phyloP scores from a whole-genome alignment of 2,113 vertebrate genomes.

The Austrofundulus limnaeus region DNA sequence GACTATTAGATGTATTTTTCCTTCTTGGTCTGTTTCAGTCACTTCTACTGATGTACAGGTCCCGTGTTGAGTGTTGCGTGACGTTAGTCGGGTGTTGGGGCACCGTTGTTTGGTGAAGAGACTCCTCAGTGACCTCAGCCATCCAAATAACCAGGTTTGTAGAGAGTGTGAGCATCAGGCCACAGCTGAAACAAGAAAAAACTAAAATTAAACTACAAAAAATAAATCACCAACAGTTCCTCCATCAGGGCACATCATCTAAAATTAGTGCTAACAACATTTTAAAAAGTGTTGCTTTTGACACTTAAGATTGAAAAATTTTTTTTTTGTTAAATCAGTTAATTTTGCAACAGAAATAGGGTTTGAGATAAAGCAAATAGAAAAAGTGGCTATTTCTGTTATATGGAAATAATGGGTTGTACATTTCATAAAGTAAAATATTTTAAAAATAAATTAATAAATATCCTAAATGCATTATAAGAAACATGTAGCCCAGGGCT shows the following conservation, averaged over 20 bases:
- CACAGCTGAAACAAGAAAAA: slow-evolving; percentile 77
- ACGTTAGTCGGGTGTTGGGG: slow-evolving; percentile 15
- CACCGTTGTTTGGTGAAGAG: slow-evolving; percentile 83
- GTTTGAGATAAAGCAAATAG: too few relatives aligned
- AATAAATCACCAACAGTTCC: background rate
- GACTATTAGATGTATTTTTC: background rate
- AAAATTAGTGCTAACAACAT: too few relatives aligned
- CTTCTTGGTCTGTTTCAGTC: background rate
- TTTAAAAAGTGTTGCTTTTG: too few relatives aligned
- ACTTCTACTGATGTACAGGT: slow-evolving; percentile 43
- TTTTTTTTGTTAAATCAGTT: too few relatives aligned
- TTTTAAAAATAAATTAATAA: too few relatives aligned
- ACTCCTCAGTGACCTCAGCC: slow-evolving; percentile 90
- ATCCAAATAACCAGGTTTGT: slow-evolving; percentile 94
- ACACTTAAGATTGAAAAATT: too few relatives aligned
- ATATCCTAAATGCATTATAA: too few relatives aligned
- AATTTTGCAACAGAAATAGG: too few relatives aligned
- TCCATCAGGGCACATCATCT: background rate
- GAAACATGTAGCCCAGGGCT: too few relatives aligned
- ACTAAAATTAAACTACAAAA: background rate
- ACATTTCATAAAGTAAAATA: too few relatives aligned
- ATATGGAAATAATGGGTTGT: too few relatives aligned
- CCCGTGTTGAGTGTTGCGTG: slow-evolving; percentile 17
- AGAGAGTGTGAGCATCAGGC: slow-evolving; percentile 90
- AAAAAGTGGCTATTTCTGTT: too few relatives aligned